A percentile compares a stretch with the other conserved stretches of the same genome.
phyloP scores from a whole-genome alignment of 1,140 invertebrate genomes.

The Neelides sp. region DNA sequence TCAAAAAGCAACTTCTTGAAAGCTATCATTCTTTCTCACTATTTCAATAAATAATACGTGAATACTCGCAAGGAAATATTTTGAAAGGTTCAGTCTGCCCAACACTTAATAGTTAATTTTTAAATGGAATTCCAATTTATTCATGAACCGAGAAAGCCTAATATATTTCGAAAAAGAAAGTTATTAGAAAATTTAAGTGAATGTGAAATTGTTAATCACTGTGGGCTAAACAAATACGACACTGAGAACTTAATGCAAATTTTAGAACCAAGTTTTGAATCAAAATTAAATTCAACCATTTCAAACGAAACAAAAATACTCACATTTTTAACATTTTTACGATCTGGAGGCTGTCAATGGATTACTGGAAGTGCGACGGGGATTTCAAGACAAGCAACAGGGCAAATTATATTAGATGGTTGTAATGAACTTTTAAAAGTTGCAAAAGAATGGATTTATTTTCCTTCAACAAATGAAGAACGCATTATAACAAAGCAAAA shows the following conservation, averaged over 20 bases:
- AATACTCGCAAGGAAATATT: too few relatives aligned
- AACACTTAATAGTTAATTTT: too few relatives aligned
- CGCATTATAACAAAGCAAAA: conserved; percentile 2
- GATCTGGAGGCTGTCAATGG: conserved; percentile 16
- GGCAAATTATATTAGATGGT: conserved; percentile 9
- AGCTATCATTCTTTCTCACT: too few relatives aligned
- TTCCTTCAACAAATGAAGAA: conserved; percentile 3
- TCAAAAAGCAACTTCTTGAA: too few relatives aligned
- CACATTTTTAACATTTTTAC: neutral
- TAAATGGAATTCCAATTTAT: too few relatives aligned
- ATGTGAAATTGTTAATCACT: conserved; percentile 10
- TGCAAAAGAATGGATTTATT: conserved; percentile 4
- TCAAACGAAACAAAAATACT: conserved; percentile 16
- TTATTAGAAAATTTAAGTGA: conserved; percentile 14
- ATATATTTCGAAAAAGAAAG: conserved; percentile 5
- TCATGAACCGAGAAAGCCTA: too few relatives aligned
- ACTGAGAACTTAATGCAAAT: conserved; percentile 9
- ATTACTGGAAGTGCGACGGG: neutral
- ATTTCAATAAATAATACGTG: too few relatives aligned
- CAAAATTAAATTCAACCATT: neutral
- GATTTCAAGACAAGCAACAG: conserved; percentile 9
- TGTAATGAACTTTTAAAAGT: neutral
- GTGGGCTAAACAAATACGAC: conserved; percentile 1
- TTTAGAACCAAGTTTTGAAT: neutral
- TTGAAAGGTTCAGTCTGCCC: too few relatives aligned